Conservation (phyloP, 1,140 invertebrate species). For the Ctenoplectra terminalis region DNA sequence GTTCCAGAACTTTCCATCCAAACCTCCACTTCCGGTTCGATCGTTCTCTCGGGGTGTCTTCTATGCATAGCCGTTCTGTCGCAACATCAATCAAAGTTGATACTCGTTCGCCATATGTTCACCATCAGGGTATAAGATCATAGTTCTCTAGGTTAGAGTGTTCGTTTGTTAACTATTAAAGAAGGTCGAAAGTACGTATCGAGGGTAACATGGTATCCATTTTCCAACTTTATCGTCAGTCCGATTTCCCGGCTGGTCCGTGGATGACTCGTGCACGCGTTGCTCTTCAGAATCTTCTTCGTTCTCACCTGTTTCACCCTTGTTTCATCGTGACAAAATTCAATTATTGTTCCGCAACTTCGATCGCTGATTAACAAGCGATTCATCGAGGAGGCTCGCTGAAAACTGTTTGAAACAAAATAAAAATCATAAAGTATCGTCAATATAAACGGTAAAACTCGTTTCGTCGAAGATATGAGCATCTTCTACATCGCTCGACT, state of each 20-base stretch:
- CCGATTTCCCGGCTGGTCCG: conserved; percentile 64
- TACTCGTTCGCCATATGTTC: not conserved
- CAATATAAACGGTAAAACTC: no score
- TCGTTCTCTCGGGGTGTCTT: not conserved
- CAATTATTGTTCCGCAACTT: not conserved
- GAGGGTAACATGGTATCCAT: not conserved
- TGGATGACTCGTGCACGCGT: conserved; percentile 32
- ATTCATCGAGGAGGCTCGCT: not conserved
- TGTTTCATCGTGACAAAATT: not conserved
- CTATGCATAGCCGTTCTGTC: not conserved
- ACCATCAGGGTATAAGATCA: conserved; percentile 19
- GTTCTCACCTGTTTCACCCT: not conserved
- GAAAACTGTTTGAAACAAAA: not conserved
- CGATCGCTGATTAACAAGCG: conserved; percentile 21
- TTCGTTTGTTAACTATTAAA: conserved; percentile 66
- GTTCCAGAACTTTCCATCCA: conserved; percentile 2
- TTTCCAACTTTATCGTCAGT: conserved; percentile 35
- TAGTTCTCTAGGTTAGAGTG: not conserved
- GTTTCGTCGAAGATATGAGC: conserved; percentile 65
- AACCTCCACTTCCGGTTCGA: conserved; percentile 12
- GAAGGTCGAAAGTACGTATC: conserved; percentile 60
- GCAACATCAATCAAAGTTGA: not conserved
- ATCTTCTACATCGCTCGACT: conserved; percentile 74
- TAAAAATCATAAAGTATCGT: not conserved
- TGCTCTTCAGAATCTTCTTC: conserved; percentile 1